These are phyloP conservation scores for Leucania comma DNA, from an alignment of 2,888 invertebrate genomes.

Conservation along the genomic window DNA sequence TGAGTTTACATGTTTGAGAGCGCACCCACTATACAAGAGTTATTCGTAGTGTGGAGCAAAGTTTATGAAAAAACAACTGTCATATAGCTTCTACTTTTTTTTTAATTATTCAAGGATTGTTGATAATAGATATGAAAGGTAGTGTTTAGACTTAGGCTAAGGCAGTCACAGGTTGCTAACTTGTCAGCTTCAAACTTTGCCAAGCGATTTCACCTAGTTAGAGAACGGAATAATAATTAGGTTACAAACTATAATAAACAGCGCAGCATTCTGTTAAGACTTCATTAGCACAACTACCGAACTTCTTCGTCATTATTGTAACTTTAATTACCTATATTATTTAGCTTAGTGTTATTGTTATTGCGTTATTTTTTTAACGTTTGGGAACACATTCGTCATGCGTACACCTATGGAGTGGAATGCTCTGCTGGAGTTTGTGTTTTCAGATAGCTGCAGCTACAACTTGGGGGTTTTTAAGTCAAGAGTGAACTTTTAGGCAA, in stretches of 20 bases:
- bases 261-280: conserved; percentile 23
- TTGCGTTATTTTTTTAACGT: conserved; percentile 14
- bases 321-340: conserved; percentile 24
- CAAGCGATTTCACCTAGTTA: conserved; percentile 54
- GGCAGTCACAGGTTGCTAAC: conserved; percentile 32
- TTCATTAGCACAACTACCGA: conserved; percentile 17
- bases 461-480: no score
- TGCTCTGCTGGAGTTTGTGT: no score
- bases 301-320: conserved; percentile 28
- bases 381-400: no score
- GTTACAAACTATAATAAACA: conserved; percentile 47
- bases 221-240: conserved; percentile 57
- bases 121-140: background rate
- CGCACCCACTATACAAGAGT: no score
- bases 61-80: no score
- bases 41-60: no score
- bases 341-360: conserved; percentile 27
- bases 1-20: no score
- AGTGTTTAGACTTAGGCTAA: conserved; percentile 21
- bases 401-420: no score
- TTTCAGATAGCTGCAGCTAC: no score
- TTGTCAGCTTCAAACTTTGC: conserved; percentile 44
- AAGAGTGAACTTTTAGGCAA: no score
- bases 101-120: conserved; percentile 4
- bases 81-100: no score